phyloP scores from a whole-genome alignment of 2,113 vertebrate genomes.

The Urocynchramus pylzowi region DNA sequence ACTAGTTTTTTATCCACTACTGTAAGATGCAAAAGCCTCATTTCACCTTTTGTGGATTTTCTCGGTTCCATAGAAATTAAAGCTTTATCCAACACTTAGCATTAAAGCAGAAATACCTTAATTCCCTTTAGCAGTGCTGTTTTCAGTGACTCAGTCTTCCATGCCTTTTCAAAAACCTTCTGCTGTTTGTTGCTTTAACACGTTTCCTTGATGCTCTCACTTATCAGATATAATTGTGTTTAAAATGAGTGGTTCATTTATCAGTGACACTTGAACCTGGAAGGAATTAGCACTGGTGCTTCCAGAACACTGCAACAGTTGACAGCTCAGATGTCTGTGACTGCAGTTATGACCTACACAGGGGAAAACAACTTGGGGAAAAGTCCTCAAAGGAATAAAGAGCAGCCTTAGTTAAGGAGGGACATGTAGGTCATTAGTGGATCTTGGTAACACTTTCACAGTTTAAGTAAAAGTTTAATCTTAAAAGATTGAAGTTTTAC shows the following conservation, averaged over 20 bases:
- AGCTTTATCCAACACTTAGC: background rate
- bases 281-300: background rate
- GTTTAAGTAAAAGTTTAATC: no score
- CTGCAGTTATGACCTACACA: background rate
- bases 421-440: background rate
- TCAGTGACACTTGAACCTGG: background rate
- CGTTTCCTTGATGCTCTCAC: background rate
- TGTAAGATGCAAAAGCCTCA: background rate
- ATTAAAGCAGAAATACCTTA: background rate
- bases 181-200: background rate
- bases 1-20: background rate
- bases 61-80: background rate
- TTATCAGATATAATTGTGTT: background rate
- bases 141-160: background rate
- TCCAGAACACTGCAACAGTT: background rate
- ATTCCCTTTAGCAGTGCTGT: background rate
- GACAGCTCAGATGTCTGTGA: background rate
- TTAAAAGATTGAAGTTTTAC: no score
- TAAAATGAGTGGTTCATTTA: background rate
- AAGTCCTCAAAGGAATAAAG: background rate
- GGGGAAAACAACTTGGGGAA: background rate
- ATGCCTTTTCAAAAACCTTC: background rate
- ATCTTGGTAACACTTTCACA: background rate
- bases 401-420: background rate
- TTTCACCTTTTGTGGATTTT: background rate